Evolutionary conservation across 2,797 vertebrate species (phyloP).

Genomic region (Sus cebifrons): DNA sequence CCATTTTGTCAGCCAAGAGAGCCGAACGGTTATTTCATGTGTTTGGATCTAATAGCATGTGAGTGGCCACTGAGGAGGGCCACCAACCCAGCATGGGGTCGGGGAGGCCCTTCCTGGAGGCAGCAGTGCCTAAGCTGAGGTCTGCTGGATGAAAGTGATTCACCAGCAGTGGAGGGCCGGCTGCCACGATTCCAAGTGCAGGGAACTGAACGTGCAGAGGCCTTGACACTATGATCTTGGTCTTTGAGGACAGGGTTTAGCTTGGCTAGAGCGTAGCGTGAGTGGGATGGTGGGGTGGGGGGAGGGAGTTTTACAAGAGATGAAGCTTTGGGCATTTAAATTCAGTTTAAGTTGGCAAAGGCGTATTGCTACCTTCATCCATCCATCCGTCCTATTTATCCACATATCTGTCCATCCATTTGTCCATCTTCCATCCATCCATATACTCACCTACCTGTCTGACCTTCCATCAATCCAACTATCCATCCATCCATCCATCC

Average conservation of each 20-base stretch:
- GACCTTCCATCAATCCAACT: too few relatives aligned
- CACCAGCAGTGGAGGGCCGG: fast-evolving
- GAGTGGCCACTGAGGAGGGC: background rate
- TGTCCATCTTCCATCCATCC: background rate
- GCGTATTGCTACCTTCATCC: background rate
- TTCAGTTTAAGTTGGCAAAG: background rate
- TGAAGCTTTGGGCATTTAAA: background rate
- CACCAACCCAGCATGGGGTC: fast-evolving
- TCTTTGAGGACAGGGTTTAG: background rate
- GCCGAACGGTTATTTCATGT: fast-evolving
- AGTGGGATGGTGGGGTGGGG: too few relatives aligned
- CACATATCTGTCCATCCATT: too few relatives aligned
- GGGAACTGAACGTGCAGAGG: fast-evolving
- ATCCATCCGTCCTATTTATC: background rate
- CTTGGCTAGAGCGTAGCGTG: fast-evolving
- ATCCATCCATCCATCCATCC: too few relatives aligned
- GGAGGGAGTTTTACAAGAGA: too few relatives aligned
- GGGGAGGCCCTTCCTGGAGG: background rate
- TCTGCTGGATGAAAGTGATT: background rate
- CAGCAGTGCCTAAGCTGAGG: fast-evolving
- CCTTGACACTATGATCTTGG: background rate
- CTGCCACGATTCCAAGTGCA: fast-evolving
- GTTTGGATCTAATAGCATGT: fast-evolving
- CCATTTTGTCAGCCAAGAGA: too few relatives aligned
- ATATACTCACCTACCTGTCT: too few relatives aligned